Conservation (phyloP, 2,113 vertebrate genomes). For the Salvelinus sp. region DNA sequence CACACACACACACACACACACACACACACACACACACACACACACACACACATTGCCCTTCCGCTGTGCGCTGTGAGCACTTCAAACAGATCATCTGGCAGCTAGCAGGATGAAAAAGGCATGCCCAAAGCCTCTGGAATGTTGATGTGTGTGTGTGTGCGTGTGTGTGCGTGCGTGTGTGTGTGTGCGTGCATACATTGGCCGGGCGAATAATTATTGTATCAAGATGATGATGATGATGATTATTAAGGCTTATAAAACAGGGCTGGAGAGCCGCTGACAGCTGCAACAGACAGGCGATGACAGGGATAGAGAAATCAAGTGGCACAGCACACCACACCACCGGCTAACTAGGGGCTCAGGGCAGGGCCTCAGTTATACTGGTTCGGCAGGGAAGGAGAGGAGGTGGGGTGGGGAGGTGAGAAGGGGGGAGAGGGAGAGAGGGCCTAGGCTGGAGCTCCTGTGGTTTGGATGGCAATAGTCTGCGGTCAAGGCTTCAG, state of each 20-base stretch:
- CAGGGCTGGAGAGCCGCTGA: slow-evolving; percentile 41
- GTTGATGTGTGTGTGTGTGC: neutral
- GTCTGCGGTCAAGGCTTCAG: no score
- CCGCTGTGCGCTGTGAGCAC: neutral
- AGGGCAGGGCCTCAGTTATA: slow-evolving; percentile 17
- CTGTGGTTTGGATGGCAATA: no score
- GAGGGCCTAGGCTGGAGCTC: no score
- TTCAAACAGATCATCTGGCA: slow-evolving; percentile 16
- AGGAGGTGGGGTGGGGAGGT: neutral
- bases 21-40: slow-evolving; percentile 17
- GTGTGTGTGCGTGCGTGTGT: slow-evolving; percentile 15
- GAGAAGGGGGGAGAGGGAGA: neutral
- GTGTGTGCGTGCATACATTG: neutral
- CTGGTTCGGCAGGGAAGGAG: slow-evolving; percentile 17
- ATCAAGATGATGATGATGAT: slow-evolving; percentile 21
- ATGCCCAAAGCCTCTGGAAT: slow-evolving; percentile 4
- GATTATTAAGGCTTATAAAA: neutral
- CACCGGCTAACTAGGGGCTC: slow-evolving; percentile 43
- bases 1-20: neutral
- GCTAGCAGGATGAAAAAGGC: slow-evolving; percentile 9
- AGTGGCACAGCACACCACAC: slow-evolving; percentile 48
- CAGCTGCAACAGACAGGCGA: slow-evolving; percentile 57
- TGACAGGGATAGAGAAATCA: slow-evolving; percentile 45
- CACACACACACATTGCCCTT: slow-evolving; percentile 8
- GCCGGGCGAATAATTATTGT: slow-evolving; percentile 10